Evolutionary conservation across 2,888 invertebrate species (phyloP).

Genomic region (Scrobipalpa costella): DNA sequence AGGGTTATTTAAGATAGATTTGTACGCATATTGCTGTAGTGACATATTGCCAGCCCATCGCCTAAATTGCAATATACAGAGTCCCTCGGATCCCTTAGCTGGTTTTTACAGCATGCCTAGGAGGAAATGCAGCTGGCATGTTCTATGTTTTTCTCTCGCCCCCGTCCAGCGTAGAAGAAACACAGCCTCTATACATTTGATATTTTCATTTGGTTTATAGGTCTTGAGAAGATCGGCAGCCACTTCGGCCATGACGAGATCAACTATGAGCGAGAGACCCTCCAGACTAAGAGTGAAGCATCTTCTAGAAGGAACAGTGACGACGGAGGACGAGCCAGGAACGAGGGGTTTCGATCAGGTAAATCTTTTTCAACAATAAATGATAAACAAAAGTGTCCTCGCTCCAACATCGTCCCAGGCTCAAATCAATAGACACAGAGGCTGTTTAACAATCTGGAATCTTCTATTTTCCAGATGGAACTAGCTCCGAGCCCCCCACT

Average conservation of each 20-base stretch:
- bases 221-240: conserved; percentile 41
- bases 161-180: too few species aligned
- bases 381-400: too few species aligned
- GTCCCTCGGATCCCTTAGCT: too few species aligned
- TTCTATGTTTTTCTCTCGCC: too few species aligned
- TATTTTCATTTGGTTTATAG: not conserved
- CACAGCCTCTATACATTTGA: not conserved
- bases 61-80: too few species aligned
- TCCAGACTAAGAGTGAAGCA: conserved; percentile 59
- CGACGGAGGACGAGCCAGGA: conserved; percentile 56
- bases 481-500: conserved; percentile 70
- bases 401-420: too few species aligned
- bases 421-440: too few species aligned
- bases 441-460: not conserved
- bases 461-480: conserved; percentile 55
- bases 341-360: conserved; percentile 59
- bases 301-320: conserved; percentile 73
- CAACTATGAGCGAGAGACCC: conserved; percentile 64
- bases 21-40: too few species aligned
- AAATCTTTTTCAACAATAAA: conserved; percentile 21
- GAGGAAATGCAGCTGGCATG: too few species aligned
- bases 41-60: too few species aligned
- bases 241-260: conserved; percentile 53
- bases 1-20: too few species aligned
- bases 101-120: too few species aligned